Conservation (phyloP, 2,888 invertebrate species). For the Andrena bicolor region DNA sequence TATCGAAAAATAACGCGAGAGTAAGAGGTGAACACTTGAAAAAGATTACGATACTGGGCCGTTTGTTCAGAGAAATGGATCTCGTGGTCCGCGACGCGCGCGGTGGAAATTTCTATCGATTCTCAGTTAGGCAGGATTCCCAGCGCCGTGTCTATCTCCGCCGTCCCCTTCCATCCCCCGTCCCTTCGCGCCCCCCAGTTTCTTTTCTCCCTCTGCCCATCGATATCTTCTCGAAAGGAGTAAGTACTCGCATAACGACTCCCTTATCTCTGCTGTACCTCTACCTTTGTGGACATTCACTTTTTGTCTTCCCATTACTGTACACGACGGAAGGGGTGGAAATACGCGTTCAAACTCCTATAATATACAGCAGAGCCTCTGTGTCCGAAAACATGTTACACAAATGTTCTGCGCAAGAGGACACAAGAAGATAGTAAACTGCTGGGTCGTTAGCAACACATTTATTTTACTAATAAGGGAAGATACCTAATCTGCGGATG, state of each 20-base stretch:
- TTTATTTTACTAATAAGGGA: too few relatives aligned
- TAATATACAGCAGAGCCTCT: too few relatives aligned
- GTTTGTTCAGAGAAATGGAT: conserved; percentile 69
- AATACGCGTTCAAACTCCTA: not conserved
- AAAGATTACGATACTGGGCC: conserved; percentile 70
- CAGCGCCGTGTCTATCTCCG: conserved; percentile 48
- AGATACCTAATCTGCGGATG: too few relatives aligned
- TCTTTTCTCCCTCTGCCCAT: conserved; percentile 45
- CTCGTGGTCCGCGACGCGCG: conserved; percentile 53
- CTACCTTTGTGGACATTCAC: not conserved
- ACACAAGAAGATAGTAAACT: too few relatives aligned
- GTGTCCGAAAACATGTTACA: too few relatives aligned
- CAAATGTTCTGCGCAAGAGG: too few relatives aligned
- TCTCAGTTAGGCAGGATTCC: conserved; percentile 67
- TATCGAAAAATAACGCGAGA: conserved; percentile 64
- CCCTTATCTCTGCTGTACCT: conserved; percentile 51
- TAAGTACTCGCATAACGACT: conserved; percentile 60
- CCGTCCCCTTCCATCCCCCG: conserved; percentile 5
- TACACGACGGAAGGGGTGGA: not conserved
- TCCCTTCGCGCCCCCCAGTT: conserved; percentile 13
- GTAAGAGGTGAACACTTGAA: conserved; percentile 53
- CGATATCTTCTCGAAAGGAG: conserved; percentile 51
- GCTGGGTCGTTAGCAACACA: too few relatives aligned
- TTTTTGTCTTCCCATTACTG: conserved; percentile 9
- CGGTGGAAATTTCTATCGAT: conserved; percentile 73